Conservation (phyloP, 2,797 vertebrate genomes). For the Rachycentron canadum region DNA sequence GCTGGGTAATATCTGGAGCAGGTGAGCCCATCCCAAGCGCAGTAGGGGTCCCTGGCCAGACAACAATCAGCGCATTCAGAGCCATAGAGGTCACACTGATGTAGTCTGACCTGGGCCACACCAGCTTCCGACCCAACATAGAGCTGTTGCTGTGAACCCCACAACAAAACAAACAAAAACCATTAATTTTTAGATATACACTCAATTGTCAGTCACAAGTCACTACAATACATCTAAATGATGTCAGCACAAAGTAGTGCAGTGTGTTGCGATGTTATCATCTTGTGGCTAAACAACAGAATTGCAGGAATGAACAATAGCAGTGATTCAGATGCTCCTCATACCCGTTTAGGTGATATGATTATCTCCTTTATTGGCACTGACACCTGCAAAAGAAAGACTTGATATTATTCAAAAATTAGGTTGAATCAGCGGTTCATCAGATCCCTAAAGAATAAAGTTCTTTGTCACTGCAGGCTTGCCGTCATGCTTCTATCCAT, state of each 20-base stretch:
- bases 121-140: conserved; percentile 92
- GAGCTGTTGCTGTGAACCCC: conserved; percentile 91
- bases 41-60: conserved; percentile 96
- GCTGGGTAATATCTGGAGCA: conserved; percentile 94
- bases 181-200: background rate
- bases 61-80: conserved; percentile 96
- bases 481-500: conserved; percentile 16
- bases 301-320: conserved; percentile 51
- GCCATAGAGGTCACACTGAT: conserved; percentile 96
- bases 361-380: conserved; percentile 92
- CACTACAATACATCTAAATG: background rate
- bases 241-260: conserved; percentile 5
- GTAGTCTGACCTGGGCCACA: conserved; percentile 91
- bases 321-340: conserved; percentile 40
- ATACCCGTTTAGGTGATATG: conserved; percentile 96
- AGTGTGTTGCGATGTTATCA: conserved; percentile 63
- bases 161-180: background rate
- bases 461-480: conserved; percentile 14
- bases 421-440: background rate
- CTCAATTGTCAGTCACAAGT: background rate
- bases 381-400: conserved; percentile 84
- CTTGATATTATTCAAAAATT: background rate
- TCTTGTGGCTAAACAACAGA: conserved; percentile 71
- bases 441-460: background rate
- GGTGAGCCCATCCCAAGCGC: conserved; percentile 96